Conservation (phyloP, 2,113 vertebrate species). For the Burhinus bistriatus region DNA sequence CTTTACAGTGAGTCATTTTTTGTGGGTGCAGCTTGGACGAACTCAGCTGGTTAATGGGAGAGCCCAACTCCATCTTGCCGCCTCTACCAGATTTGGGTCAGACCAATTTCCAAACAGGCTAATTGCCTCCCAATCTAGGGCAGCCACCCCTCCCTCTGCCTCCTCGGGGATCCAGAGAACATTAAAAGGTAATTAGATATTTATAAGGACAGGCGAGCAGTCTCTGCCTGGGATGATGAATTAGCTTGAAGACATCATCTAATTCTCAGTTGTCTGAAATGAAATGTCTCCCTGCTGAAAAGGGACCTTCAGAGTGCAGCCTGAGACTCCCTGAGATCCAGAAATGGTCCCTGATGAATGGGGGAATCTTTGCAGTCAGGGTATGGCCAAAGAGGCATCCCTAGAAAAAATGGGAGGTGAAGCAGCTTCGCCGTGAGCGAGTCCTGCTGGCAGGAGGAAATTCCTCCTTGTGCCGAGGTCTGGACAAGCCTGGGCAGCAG, state of each 20-base stretch:
- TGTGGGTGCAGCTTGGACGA: not conserved
- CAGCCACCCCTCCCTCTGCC: not conserved
- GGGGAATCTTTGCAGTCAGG: not conserved
- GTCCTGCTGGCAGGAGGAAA: not conserved
- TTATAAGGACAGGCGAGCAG: constrained; percentile 54
- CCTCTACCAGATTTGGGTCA: not conserved
- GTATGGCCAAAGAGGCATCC: not conserved
- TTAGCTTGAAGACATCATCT: constrained; percentile 31
- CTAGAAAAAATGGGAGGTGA: fast-evolving
- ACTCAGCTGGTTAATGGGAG: constrained; percentile 14
- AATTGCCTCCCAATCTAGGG: constrained; percentile 53
- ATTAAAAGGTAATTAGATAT: constrained; percentile 67
- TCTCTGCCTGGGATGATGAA: constrained; percentile 29
- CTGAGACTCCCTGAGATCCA: not conserved
- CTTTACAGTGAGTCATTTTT: not conserved
- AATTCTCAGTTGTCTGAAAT: constrained; percentile 18
- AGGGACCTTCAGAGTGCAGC: not conserved
- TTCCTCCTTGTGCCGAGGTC: not conserved
- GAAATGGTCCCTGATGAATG: not conserved
- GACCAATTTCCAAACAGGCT: constrained; percentile 35
- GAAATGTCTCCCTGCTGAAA: constrained; percentile 41
- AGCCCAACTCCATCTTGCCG: not conserved
- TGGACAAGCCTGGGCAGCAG: not conserved
- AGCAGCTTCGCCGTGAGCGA: fast-evolving
- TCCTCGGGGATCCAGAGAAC: constrained; percentile 40